Base-by-base conservation (phyloP, 1,140 invertebrate genomes). In the Drosophila paulistorum region DNA sequence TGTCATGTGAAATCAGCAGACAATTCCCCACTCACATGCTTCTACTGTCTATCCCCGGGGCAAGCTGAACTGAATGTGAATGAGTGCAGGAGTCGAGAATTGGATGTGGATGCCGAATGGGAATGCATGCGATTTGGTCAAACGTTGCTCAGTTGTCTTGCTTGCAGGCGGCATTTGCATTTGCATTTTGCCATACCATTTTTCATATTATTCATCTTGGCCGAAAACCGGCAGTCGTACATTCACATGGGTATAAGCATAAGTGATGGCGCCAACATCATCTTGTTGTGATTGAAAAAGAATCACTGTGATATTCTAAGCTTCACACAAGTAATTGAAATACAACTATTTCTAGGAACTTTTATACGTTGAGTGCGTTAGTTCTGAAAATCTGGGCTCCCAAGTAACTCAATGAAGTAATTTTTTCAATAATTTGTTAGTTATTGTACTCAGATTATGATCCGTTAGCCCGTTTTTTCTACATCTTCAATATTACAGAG, bases 1-100 rank as follows among this genome's bases (percentile, higher is more conserved):
- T 86, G 82, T 87, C 82, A 87, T 79, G 72, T 68, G 71, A 86
- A 81, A 81, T 86, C 83, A 79, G 60, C 63, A 79, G 79, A 74
- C 72, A 71, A 78, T 63, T 72, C 67, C 67, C 58, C 45, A 51
- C 59, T 59, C 37, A 39, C 37, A 39, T 39, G 14, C 57, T 59
- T 59, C 57, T 30, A 30, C 30, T 42, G 58, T 63, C 66, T 51
- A 35, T 5, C 33, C 35, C 14, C 20, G 69, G 45, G 23, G 33
- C 41, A 39, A 39, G 37, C 37, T 39, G 37, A 39, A 39, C 37
- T 39, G 10, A 39, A 39, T 39, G 37, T 13, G 37, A 5, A 39
- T 39, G 37, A 13, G 11, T 13, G 37, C 10, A 33, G 42, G 55
- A 61, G 45, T 7, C 30, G 37, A 26, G 7, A 17, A 17, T 2